Evolutionary conservation across 2,797 vertebrate genomes (phyloP), one percentile per base, ranked within the genome.

Genomic region (Propithecus perrieri): DNA sequence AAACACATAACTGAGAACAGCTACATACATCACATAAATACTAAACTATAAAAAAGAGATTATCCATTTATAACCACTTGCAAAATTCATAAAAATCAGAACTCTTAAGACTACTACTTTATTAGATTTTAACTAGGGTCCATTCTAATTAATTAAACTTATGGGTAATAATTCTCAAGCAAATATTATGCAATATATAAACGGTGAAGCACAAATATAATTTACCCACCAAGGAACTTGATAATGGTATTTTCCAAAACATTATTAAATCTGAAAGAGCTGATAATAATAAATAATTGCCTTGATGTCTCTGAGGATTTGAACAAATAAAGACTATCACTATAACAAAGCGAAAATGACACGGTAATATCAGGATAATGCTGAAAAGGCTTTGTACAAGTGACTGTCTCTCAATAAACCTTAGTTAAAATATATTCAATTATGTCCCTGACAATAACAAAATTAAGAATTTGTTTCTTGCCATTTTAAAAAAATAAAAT

Each of bases 81-180:
- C 33, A 85, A 91, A 88, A 76, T 59, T 76, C 43, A 93, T 46
- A 91, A 94, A 80, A 79, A 53, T 93, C 18, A 85, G 20, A 69
- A 76, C 48, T 59, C 33, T 88, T 86, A 75, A 88, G 46, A 80
- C 30, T 71, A 76, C 8, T 71, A 69, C 26, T 89, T 41, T 55
- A 76, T 41, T 90, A 94, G 38, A 43, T 86, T 48, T 48, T 71
- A 97, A 80, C 9, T 65, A n/a, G 17, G 18, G 30, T 43, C 30
- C 30, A 86, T 9, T 84, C 26, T 79, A 92, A 95, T 75, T 71
- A 75, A 88, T 86, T 96, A 90, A 94, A 67, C 26, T 81, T 95
- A 97, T 26, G 75, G n/a, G 33, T 59, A 87, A 67, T 89, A 74
- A 93, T 43, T 79, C 17, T 72, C 35, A 92, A 94, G 65, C 1